Conservation (phyloP, 2,113 vertebrate genomes). For the Parus major region DNA sequence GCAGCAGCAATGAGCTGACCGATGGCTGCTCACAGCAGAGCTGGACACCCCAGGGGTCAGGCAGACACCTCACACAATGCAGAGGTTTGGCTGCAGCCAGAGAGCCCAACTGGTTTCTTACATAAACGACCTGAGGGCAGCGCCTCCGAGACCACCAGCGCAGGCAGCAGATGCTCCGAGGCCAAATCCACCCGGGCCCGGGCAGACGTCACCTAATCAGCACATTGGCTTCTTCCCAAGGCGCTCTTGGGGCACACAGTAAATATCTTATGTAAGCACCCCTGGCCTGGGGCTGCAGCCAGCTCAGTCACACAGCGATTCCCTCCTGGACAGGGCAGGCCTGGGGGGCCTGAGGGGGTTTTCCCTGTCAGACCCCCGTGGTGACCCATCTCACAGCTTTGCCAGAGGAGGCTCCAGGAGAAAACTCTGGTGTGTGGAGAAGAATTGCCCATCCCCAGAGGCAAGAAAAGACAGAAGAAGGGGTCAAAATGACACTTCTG, state of each 20-base stretch:
- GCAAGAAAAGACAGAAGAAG: background rate
- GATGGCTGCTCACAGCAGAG: background rate
- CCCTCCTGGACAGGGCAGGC: background rate
- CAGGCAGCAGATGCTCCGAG: slow-evolving; percentile 44
- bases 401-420: background rate
- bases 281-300: background rate
- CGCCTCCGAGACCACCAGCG: background rate
- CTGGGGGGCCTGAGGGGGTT: background rate
- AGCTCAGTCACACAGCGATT: background rate
- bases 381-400: background rate
- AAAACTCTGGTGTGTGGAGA: background rate
- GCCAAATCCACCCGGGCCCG: slow-evolving; percentile 18
- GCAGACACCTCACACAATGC: background rate
- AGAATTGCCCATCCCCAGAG: background rate
- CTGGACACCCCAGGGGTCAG: background rate
- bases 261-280: slow-evolving; percentile 62
- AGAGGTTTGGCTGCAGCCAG: background rate
- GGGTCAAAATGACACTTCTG: background rate
- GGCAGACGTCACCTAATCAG: slow-evolving; percentile 68
- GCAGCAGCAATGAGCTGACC: background rate
- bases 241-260: slow-evolving; percentile 22
- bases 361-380: background rate
- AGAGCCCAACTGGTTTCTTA: slow-evolving; percentile 30
- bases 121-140: slow-evolving; percentile 14
- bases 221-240: background rate